Evolutionary conservation across 1,140 invertebrate genomes (phyloP).

Genomic region (Aphis craccivora): DNA sequence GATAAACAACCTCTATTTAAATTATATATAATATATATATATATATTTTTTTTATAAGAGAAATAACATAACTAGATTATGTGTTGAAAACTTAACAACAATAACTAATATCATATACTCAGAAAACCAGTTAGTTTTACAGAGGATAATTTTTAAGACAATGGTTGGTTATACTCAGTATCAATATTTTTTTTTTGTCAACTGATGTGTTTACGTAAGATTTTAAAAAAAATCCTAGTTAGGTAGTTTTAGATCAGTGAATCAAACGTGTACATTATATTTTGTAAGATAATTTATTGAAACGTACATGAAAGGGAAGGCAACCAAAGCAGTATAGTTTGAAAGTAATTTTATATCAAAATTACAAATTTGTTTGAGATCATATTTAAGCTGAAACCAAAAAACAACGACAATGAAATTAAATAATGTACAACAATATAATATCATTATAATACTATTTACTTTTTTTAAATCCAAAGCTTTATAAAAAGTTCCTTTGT

Average conservation of each 20-base stretch:
- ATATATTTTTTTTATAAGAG: background rate
- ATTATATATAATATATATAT: background rate
- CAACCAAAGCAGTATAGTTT: conserved; percentile 21
- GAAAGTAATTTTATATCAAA: conserved; percentile 48
- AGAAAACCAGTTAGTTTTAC: no score
- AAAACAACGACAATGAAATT: background rate
- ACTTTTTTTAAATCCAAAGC: conserved; percentile 33
- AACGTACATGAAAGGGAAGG: background rate
- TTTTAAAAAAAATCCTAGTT: background rate
- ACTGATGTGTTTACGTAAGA: no score
- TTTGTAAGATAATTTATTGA: background rate
- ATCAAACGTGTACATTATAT: background rate
- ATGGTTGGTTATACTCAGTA: no score
- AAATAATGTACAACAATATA: no score
- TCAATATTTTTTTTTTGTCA: no score
- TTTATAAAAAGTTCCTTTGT: conserved; percentile 14
- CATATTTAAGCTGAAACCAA: conserved; percentile 33
- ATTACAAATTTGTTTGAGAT: conserved; percentile 4
- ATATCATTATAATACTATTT: conserved; percentile 18
- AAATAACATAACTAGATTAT: background rate
- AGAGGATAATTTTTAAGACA: no score
- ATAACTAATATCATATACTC: no score
- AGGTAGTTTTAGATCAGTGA: background rate
- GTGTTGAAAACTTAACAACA: no score
- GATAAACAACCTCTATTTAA: background rate